A percentile compares a stretch with the other conserved stretches of the same genome.
phyloP scores from a whole-genome alignment of 2,888 invertebrate species.

The Liopterus haemorrhoidalis region DNA sequence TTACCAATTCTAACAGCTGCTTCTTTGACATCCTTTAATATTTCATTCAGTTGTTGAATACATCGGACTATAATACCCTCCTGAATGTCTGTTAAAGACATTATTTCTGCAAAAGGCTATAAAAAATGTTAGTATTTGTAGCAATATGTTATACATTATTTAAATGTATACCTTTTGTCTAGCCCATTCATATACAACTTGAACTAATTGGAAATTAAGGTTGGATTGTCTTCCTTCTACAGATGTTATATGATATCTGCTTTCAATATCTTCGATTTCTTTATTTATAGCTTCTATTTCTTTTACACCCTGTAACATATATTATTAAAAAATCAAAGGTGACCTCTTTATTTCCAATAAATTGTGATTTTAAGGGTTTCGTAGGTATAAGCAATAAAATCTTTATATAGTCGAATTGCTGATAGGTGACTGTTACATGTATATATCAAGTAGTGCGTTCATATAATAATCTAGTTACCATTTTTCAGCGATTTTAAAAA shows the following conservation, averaged over 20 bases:
- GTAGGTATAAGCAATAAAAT: too few relatives aligned
- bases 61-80: conserved; percentile 97
- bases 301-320: conserved; percentile 57
- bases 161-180: conserved; percentile 61
- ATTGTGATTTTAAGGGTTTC: too few relatives aligned
- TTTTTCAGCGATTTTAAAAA: too few relatives aligned
- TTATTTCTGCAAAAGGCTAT: conserved; percentile 88
- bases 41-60: conserved; percentile 94
- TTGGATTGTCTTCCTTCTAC: conserved; percentile 53
- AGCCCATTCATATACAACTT: conserved; percentile 96
- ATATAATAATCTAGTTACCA: too few relatives aligned
- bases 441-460: too few relatives aligned
- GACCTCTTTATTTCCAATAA: not conserved
- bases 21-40: conserved; percentile 79
- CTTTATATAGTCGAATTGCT: too few relatives aligned
- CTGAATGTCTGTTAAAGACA: conserved; percentile 87
- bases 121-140: conserved; percentile 23
- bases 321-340: conserved; percentile 11
- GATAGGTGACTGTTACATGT: too few relatives aligned
- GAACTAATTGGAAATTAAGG: conserved; percentile 84
- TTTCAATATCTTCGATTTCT: conserved; percentile 63
- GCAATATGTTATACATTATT: not conserved
- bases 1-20: conserved; percentile 92
- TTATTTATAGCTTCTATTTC: conserved; percentile 64
- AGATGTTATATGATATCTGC: conserved; percentile 53